Conservation (phyloP, 1,140 invertebrate genomes). For the Ceratoteleas bidentatus region DNA sequence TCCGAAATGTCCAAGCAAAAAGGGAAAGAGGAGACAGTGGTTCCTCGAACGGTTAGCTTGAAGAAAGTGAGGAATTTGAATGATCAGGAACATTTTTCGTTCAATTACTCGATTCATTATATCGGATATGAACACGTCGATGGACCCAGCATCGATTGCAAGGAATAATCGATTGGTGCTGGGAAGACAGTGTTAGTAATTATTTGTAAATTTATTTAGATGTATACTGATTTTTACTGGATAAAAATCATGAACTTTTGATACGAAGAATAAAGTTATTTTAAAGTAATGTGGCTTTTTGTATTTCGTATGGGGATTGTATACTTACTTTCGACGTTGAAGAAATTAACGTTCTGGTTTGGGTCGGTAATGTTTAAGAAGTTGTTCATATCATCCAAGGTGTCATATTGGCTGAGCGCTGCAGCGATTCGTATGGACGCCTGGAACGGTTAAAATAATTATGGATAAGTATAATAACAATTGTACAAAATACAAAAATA, state of each 20-base stretch:
- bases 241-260: too few species aligned
- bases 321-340: conserved; percentile 24
- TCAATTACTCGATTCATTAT: conserved; percentile 42
- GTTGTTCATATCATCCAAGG: conserved; percentile 40
- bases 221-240: too few species aligned
- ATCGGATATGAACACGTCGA: conserved; percentile 22
- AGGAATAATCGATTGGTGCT: too few species aligned
- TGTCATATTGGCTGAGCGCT: conserved; percentile 36
- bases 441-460: too few species aligned
- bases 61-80: neutral
- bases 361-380: conserved; percentile 25
- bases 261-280: too few species aligned
- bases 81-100: conserved; percentile 6
- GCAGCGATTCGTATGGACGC: conserved; percentile 32
- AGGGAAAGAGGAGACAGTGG: neutral
- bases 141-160: neutral
- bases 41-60: neutral
- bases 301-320: too few species aligned
- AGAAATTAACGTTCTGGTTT: neutral
- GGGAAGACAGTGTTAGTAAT: too few species aligned
- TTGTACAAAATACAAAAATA: too few species aligned
- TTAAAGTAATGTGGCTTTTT: too few species aligned
- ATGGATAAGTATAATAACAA: too few species aligned
- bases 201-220: too few species aligned
- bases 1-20: conserved; percentile 18